Conservation (phyloP, 2,888 invertebrate species). For the Aphidoletes aphidimyza region DNA sequence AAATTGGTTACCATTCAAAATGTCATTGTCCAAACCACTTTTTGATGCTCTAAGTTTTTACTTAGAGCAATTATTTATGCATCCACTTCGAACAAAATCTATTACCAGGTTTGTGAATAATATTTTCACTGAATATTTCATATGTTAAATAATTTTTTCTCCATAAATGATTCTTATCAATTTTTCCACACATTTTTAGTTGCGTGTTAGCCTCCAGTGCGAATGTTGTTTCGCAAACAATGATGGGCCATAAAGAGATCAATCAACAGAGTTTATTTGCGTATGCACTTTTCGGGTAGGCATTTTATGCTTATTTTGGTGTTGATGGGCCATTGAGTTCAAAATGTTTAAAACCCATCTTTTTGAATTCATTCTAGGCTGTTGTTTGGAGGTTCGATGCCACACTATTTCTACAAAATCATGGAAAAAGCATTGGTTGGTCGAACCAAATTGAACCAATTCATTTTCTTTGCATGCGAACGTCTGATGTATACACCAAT, state of each 20-base stretch:
- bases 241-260: constrained; percentile 73
- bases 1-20: constrained; percentile 50
- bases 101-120: constrained; percentile 73
- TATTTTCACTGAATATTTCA: constrained; percentile 50
- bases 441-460: constrained; percentile 69
- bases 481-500: constrained; percentile 77
- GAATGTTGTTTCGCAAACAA: constrained; percentile 77
- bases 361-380: too few species aligned
- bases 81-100: constrained; percentile 82
- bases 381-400: constrained; percentile 82
- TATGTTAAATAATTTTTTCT: constrained; percentile 54
- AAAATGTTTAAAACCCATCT: background rate
- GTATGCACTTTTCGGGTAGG: constrained; percentile 80
- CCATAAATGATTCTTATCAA: constrained; percentile 55
- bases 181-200: constrained; percentile 71
- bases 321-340: too few species aligned
- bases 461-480: constrained; percentile 75
- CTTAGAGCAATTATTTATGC: constrained; percentile 78
- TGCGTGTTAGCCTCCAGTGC: constrained; percentile 78
- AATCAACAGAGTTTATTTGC: constrained; percentile 76
- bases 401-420: constrained; percentile 79
- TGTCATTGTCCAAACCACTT: constrained; percentile 71
- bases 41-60: constrained; percentile 77
- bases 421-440: constrained; percentile 73
- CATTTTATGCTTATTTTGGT: background rate